Evolutionary conservation across 1,140 invertebrate species (phyloP).

Genomic region (Lordiphosa clarofinis): DNA sequence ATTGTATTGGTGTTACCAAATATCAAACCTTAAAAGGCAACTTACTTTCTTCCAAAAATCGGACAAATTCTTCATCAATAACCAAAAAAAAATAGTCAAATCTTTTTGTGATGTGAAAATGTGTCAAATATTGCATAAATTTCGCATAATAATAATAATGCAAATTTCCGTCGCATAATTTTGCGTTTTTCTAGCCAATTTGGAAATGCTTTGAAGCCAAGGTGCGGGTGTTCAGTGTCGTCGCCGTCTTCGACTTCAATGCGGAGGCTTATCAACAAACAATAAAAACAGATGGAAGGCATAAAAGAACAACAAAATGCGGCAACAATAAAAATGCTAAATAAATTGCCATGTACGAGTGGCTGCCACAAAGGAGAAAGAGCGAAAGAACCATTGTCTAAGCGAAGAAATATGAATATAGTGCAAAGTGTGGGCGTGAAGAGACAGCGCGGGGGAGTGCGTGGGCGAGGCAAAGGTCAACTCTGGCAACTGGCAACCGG

Average conservation of each 20-base stretch:
- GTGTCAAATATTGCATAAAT: too few species aligned
- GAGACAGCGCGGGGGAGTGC: constrained; percentile 11
- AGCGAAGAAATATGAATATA: constrained; percentile 66
- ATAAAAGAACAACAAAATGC: constrained; percentile 67
- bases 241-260: constrained; percentile 1
- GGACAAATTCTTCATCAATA: too few species aligned
- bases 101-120: too few species aligned
- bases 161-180: too few species aligned
- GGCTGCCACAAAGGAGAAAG: constrained; percentile 5
- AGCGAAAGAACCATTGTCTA: constrained; percentile 17
- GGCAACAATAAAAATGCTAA: constrained; percentile 65
- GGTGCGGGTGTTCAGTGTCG: too few species aligned
- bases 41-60: too few species aligned
- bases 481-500: constrained; percentile 47
- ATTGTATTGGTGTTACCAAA: too few species aligned
- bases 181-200: constrained; percentile 9
- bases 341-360: constrained; percentile 57
- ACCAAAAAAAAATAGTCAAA: too few species aligned
- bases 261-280: constrained; percentile 36
- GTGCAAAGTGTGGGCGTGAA: constrained; percentile 61
- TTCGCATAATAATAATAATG: too few species aligned
- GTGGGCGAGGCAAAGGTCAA: constrained; percentile 52
- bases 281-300: constrained; percentile 50
- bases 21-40: too few species aligned
- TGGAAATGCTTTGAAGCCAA: neutral